Evolutionary conservation across 2,113 vertebrate species (phyloP).

Genomic region (Siniperca knerii): DNA sequence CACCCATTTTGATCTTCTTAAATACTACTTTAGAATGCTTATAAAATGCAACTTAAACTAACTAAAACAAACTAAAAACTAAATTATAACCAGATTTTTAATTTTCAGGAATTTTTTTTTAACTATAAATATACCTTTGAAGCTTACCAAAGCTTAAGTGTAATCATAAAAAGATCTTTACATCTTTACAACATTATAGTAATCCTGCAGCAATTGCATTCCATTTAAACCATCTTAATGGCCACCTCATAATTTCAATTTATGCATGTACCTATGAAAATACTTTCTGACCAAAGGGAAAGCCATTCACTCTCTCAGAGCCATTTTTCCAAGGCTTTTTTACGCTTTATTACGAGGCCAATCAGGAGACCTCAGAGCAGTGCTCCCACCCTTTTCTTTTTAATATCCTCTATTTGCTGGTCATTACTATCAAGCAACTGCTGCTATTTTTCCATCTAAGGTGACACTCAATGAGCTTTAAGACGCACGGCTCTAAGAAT

Average conservation of each 20-base stretch:
- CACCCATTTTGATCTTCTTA: not conserved
- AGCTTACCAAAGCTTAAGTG: not conserved
- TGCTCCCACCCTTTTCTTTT: constrained; percentile 7
- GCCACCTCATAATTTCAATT: constrained; percentile 32
- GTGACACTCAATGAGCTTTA: constrained; percentile 67
- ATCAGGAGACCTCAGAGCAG: constrained; percentile 7
- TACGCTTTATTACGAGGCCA: constrained; percentile 14
- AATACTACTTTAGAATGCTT: not conserved
- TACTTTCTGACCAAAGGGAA: constrained; percentile 31
- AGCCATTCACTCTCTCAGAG: constrained; percentile 1
- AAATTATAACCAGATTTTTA: too few species aligned
- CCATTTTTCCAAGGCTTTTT: constrained; percentile 12
- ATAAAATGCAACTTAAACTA: not conserved
- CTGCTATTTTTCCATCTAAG: constrained; percentile 65
- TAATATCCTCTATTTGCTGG: constrained; percentile 22
- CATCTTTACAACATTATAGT: too few species aligned
- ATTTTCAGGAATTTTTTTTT: too few species aligned
- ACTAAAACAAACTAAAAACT: not conserved
- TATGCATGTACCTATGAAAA: constrained; percentile 20
- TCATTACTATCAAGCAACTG: constrained; percentile 41
- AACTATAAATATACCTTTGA: too few species aligned
- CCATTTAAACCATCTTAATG: constrained; percentile 16
- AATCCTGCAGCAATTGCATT: not conserved
- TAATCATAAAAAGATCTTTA: not conserved
- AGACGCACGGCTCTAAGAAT: constrained; percentile 66